These are phyloP conservation scores for Takifugu rubripes DNA, from an alignment of 2,797 vertebrate genomes.

Conservation along the genomic window DNA sequence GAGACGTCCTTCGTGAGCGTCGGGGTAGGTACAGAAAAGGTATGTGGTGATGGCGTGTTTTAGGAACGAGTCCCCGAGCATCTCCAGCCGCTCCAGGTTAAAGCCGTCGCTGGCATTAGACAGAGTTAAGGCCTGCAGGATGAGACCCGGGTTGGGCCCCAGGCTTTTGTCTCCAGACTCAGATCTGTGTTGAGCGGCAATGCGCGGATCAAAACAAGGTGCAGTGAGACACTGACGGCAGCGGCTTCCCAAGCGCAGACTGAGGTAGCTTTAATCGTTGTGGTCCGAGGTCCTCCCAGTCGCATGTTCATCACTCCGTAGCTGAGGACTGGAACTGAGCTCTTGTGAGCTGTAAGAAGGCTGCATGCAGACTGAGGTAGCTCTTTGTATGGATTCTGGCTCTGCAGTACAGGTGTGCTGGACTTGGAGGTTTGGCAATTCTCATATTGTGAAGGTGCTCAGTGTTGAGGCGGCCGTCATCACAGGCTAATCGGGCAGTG, in stretches of 20 bases:
- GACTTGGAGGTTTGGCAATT: constrained; percentile 84
- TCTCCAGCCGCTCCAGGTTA: constrained; percentile 97
- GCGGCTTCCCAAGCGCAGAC: constrained; percentile 73
- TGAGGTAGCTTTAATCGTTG: constrained; percentile 95
- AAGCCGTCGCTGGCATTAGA: constrained; percentile 98
- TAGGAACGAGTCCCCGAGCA: constrained; percentile 97
- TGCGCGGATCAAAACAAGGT: constrained; percentile 66
- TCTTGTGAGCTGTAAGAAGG: constrained; percentile 82
- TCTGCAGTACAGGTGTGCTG: constrained; percentile 71
- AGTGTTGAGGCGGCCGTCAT: constrained; percentile 78
- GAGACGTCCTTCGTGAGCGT: constrained; percentile 95
- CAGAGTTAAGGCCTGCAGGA: constrained; percentile 96
- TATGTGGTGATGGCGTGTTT: constrained; percentile 99
- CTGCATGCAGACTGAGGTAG: constrained; percentile 93
- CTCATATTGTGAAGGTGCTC: constrained; percentile 75
- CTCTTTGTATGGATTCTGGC: constrained; percentile 86
- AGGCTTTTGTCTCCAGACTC: constrained; percentile 82
- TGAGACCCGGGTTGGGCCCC: constrained; percentile 96
- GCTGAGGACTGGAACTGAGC: constrained; percentile 62
- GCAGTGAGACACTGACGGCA: constrained; percentile 70
- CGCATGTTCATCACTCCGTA: constrained; percentile 89
- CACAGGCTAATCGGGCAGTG: constrained; percentile 57
- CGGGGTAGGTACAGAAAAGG: constrained; percentile 97
- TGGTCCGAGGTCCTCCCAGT: constrained; percentile 85
- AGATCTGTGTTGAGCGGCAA: constrained; percentile 49